Conservation (phyloP, 2,113 vertebrate species). For the Oreochromis aureus region DNA sequence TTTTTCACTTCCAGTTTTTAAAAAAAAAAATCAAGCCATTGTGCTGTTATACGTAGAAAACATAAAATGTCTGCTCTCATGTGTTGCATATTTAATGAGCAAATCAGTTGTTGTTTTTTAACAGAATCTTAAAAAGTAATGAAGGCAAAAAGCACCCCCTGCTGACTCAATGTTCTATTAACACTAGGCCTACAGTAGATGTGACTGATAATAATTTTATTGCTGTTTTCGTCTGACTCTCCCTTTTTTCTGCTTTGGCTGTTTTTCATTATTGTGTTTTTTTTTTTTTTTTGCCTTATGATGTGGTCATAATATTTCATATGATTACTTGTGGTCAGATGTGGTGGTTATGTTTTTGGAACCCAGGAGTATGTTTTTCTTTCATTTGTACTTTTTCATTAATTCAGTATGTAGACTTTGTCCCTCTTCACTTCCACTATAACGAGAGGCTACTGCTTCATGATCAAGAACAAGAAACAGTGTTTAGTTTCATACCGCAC, state of each 20-base stretch:
- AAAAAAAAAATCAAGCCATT: not conserved
- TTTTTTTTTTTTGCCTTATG: not conserved
- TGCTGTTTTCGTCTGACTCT: not conserved
- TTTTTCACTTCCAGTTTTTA: not conserved
- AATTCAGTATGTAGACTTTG: not conserved
- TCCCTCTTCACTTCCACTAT: not conserved
- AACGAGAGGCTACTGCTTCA: not conserved
- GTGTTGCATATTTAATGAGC: not conserved
- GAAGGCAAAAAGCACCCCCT: not conserved
- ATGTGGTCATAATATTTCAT: not conserved
- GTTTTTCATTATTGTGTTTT: not conserved
- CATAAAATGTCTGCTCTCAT: not conserved
- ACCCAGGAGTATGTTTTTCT: not conserved
- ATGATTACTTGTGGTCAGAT: not conserved
- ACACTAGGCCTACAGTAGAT: not conserved
- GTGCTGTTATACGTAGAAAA: not conserved
- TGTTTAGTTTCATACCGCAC: fast-evolving
- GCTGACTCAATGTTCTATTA: not conserved
- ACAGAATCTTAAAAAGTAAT: not conserved
- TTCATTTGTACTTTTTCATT: not conserved
- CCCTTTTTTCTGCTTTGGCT: not conserved
- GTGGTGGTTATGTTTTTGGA: not conserved
- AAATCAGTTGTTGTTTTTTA: not conserved
- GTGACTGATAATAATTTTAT: not conserved
- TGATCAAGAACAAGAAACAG: not conserved